Conservation (phyloP, 2,888 invertebrate genomes). For the Ophion ellenae region DNA sequence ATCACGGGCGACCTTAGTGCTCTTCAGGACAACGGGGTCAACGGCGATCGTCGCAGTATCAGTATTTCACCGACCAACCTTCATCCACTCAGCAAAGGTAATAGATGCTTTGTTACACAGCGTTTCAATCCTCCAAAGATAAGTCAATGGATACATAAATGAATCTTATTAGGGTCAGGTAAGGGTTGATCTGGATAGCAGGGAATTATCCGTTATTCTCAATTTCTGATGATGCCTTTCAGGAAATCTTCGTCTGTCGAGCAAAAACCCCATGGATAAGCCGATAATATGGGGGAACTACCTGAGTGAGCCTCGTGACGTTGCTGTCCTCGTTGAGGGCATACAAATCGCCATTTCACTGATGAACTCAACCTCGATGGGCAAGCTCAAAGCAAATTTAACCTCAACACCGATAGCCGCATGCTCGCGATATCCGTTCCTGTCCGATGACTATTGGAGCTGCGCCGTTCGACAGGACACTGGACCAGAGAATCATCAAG, state of each 20-base stretch:
- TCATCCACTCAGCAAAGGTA: constrained; percentile 89
- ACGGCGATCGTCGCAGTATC: constrained; percentile 76
- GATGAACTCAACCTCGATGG: constrained; percentile 85
- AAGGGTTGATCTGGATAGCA: neutral
- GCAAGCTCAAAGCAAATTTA: constrained; percentile 76
- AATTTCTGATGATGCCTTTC: neutral
- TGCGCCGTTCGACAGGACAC: constrained; percentile 90
- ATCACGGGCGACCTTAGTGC: constrained; percentile 83
- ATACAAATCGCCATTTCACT: constrained; percentile 86
- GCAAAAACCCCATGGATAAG: constrained; percentile 88
- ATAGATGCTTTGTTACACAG: neutral
- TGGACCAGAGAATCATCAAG: constrained; percentile 93
- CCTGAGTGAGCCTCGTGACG: constrained; percentile 88
- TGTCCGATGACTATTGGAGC: constrained; percentile 90
- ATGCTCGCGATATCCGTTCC: constrained; percentile 80
- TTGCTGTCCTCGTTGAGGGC: constrained; percentile 87
- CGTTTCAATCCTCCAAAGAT: neutral
- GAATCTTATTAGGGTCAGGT: neutral
- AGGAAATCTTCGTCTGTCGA: constrained; percentile 84
- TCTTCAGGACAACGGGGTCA: constrained; percentile 72
- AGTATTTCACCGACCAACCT: constrained; percentile 87
- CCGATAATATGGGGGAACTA: constrained; percentile 93
- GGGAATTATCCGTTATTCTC: neutral
- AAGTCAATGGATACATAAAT: neutral
- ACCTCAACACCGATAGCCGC: constrained; percentile 72